phyloP scores from a whole-genome alignment of 1,140 invertebrate species.

The Antheraea mylitta region DNA sequence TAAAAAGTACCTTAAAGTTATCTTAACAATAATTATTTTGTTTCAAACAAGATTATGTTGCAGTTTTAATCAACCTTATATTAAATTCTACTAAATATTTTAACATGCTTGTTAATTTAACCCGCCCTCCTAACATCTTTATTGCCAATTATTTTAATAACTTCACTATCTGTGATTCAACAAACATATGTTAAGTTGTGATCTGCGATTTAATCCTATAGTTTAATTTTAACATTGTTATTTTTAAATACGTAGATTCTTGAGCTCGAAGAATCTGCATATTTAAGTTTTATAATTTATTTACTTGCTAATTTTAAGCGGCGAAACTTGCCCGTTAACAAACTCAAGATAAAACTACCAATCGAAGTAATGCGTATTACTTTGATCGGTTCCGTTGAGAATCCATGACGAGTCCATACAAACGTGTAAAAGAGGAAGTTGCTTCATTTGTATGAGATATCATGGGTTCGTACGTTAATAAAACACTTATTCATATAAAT shows the following conservation, averaged over 20 bases:
- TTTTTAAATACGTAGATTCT: conserved; percentile 66
- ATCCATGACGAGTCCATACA: conserved; percentile 70
- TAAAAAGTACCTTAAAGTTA: conserved; percentile 70
- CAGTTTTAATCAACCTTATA: conserved; percentile 49
- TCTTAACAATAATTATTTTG: conserved; percentile 58
- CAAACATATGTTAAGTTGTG: conserved; percentile 75
- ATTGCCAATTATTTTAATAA: conserved; percentile 64
- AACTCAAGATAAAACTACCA: conserved; percentile 15
- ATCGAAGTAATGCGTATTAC: conserved; percentile 29
- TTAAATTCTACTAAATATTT: conserved; percentile 25
- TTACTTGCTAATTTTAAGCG: conserved; percentile 46
- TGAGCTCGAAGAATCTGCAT: conserved; percentile 70
- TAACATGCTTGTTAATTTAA: conserved; percentile 48
- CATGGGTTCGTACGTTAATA: conserved; percentile 52
- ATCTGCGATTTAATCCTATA: conserved; percentile 54
- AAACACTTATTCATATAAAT: not conserved
- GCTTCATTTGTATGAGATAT: conserved; percentile 62
- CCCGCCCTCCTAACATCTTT: conserved; percentile 46
- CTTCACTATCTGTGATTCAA: conserved; percentile 55
- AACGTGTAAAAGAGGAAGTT: conserved; percentile 73
- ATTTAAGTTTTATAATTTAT: conserved; percentile 36
- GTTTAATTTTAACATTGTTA: conserved; percentile 63
- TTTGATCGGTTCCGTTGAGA: conserved; percentile 40
- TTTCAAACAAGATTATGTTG: conserved; percentile 68
- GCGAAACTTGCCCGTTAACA: conserved; percentile 32